These are phyloP conservation scores for Hydrozoanthus gracilis DNA, from an alignment of 92 coral and sea anemone species.

Conservation along the genomic window DNA sequence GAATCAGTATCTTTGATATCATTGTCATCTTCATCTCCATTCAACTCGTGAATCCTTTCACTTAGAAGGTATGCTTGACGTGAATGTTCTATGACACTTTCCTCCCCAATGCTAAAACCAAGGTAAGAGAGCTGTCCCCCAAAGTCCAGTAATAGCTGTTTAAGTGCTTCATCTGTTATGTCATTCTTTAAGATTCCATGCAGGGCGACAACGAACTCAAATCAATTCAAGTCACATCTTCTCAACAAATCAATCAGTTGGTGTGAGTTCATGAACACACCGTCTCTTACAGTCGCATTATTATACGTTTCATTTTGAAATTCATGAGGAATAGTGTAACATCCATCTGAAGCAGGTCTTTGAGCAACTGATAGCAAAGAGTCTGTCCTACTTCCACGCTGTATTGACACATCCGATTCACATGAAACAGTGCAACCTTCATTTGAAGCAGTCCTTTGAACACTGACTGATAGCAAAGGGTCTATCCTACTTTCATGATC, in stretches of 20 bases:
- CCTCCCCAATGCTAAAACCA: slow-evolving; percentile 51
- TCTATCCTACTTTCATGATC: slow-evolving; percentile 1
- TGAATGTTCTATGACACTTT: slow-evolving; percentile 60
- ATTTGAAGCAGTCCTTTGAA: slow-evolving; percentile 51
- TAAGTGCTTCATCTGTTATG: slow-evolving; percentile 55
- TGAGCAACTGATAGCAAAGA: neutral
- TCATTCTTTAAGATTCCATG: slow-evolving; percentile 42
- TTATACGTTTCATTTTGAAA: slow-evolving; percentile 58
- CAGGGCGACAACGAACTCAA: slow-evolving; percentile 59
- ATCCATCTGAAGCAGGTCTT: neutral
- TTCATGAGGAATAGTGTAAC: slow-evolving; percentile 26
- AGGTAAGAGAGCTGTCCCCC: slow-evolving; percentile 58
- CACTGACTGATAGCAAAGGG: slow-evolving; percentile 33
- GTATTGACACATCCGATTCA: neutral
- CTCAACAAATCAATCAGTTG: slow-evolving; percentile 60
- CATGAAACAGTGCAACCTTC: slow-evolving; percentile 47
- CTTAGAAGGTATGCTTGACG: slow-evolving; percentile 61
- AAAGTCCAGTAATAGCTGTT: slow-evolving; percentile 64
- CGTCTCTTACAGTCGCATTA: slow-evolving; percentile 45
- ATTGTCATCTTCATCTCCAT: slow-evolving; percentile 29
- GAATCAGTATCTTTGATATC: slow-evolving; percentile 61
- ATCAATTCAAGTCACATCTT: slow-evolving; percentile 69
- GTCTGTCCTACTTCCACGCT: slow-evolving; percentile 29
- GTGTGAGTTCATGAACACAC: slow-evolving; percentile 58
- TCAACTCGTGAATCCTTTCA: slow-evolving; percentile 35